A percentile compares a stretch with the other conserved stretches of the same genome.
These are phyloP conservation scores for Ciona savignyi DNA, from an alignment of 23 tunicate genomes.

Conservation along the genomic window DNA sequence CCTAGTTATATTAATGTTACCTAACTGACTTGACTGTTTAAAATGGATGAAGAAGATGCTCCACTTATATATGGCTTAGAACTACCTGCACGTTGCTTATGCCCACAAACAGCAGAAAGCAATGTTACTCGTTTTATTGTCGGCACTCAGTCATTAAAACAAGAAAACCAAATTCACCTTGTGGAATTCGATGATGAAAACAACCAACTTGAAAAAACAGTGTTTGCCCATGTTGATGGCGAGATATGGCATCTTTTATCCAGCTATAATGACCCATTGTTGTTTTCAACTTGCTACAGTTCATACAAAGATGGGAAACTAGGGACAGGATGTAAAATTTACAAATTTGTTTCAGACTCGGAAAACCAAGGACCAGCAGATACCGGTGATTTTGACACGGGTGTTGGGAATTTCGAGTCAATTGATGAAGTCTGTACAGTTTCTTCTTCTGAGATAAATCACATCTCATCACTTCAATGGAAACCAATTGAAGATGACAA, in stretches of 20 bases:
- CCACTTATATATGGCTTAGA: conserved; percentile 85
- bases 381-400: background rate
- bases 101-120: conserved; percentile 75
- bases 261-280: conserved; percentile 42
- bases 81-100: conserved; percentile 72
- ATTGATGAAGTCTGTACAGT: conserved; percentile 36
- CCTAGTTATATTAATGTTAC: too few species aligned
- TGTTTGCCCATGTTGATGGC: conserved; percentile 60
- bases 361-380: background rate
- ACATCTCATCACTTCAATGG: conserved; percentile 45
- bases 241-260: conserved; percentile 88
- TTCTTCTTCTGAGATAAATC: background rate
- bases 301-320: conserved; percentile 30
- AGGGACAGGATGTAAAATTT: conserved; percentile 40
- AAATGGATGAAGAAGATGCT: conserved; percentile 83
- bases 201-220: conserved; percentile 65
- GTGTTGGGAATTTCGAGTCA: background rate
- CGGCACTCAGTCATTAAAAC: conserved; percentile 75
- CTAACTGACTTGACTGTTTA: too few species aligned
- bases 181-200: conserved; percentile 90
- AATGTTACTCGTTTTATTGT: conserved; percentile 65
- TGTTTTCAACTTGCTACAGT: conserved; percentile 74
- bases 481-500: conserved; percentile 76
- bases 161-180: conserved; percentile 84
- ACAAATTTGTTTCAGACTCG: conserved; percentile 33